Evolutionary conservation across 2,797 vertebrate species (phyloP).

Genomic region (Neomorphus geoffroyi): DNA sequence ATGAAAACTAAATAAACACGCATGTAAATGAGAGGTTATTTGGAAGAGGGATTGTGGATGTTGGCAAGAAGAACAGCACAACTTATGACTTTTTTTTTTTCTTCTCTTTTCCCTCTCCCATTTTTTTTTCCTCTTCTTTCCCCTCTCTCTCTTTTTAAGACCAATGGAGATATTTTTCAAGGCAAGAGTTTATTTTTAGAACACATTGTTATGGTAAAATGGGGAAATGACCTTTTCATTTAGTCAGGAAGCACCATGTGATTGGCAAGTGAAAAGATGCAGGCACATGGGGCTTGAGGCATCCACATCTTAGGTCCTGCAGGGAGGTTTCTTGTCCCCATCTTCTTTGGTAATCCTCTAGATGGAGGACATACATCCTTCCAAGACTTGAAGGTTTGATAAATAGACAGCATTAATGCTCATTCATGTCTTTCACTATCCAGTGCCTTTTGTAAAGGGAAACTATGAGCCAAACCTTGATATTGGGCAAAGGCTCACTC

Average conservation of each 20-base stretch:
- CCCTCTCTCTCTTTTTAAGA: background rate
- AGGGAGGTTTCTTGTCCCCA: background rate
- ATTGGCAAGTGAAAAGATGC: background rate
- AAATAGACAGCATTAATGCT: background rate
- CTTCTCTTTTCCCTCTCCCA: background rate
- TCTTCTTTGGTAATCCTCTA: background rate
- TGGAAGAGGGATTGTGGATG: slow-evolving; percentile 71
- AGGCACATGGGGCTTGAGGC: background rate
- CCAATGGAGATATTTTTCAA: slow-evolving; percentile 66
- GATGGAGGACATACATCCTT: background rate
- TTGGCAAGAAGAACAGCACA: slow-evolving; percentile 69
- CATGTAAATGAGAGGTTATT: slow-evolving; percentile 76
- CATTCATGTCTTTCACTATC: background rate
- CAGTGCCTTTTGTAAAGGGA: background rate
- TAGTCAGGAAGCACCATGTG: background rate
- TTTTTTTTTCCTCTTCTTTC: background rate
- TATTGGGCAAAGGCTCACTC: background rate
- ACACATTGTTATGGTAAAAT: slow-evolving; percentile 40
- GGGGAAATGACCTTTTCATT: slow-evolving; percentile 59
- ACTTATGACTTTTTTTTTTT: slow-evolving; percentile 55
- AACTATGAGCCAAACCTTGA: background rate
- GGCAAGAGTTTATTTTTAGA: slow-evolving; percentile 54
- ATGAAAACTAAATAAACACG: slow-evolving; percentile 75
- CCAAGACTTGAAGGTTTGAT: background rate
- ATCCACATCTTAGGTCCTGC: background rate